Conservation (phyloP, 2,888 invertebrate species). For the Phengaris arion region DNA sequence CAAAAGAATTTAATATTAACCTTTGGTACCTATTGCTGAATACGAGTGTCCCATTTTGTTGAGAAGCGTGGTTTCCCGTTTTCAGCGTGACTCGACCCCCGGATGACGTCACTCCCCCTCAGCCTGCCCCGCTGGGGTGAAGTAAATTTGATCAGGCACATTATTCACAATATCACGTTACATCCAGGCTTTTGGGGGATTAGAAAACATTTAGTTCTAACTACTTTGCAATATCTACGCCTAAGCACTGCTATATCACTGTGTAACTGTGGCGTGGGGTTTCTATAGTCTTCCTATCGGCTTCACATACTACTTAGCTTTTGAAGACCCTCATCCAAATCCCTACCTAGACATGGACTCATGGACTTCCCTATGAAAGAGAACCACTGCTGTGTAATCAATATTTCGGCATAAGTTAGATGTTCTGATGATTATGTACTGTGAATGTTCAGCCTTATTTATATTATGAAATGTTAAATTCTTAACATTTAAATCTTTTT, state of each 20-base stretch:
- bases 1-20: no score
- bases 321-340: no score
- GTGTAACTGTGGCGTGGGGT: no score
- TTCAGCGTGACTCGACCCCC: slow-evolving; percentile 2
- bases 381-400: background rate
- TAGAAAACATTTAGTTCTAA: background rate
- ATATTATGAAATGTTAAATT: no score
- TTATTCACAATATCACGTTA: slow-evolving; percentile 21
- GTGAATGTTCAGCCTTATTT: background rate
- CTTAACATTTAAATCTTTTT: background rate
- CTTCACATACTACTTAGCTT: no score
- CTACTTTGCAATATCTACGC: background rate
- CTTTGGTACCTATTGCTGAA: background rate
- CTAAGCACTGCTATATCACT: no score
- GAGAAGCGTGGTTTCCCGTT: background rate
- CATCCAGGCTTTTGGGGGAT: slow-evolving; percentile 31
- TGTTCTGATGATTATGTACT: no score
- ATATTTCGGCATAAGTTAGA: background rate
- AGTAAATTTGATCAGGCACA: slow-evolving; percentile 33
- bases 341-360: no score
- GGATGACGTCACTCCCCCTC: slow-evolving; percentile 32
- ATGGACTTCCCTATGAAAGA: no score
- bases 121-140: background rate
- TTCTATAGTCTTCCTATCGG: no score
- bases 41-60: background rate